Conservation (phyloP, 2,113 vertebrate species). For the Pluvialis apricaria region DNA sequence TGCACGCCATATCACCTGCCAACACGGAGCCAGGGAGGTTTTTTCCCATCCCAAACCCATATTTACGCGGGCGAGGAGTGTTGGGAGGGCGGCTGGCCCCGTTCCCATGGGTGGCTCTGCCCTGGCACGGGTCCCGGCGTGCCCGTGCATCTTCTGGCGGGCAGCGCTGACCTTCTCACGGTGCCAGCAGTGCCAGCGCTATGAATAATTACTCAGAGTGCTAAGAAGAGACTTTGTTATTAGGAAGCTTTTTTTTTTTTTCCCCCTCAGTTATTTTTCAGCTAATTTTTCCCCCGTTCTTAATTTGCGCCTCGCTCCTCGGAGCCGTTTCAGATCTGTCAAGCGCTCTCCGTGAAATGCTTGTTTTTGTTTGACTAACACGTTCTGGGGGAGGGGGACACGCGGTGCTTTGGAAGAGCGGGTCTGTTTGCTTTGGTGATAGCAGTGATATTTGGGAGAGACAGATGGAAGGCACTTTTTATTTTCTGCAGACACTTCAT, state of each 20-base stretch:
- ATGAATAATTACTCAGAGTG: neutral
- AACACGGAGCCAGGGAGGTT: neutral
- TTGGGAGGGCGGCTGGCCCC: neutral
- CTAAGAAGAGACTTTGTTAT: neutral
- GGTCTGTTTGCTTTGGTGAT: slow-evolving; percentile 72
- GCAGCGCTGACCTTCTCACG: neutral
- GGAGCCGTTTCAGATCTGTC: slow-evolving; percentile 24
- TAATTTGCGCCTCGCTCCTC: slow-evolving; percentile 26
- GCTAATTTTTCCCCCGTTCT: neutral
- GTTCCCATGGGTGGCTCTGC: neutral
- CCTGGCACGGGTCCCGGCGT: neutral
- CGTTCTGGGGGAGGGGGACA: slow-evolving; percentile 51
- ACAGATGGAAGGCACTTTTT: slow-evolving; percentile 75
- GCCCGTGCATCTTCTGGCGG: neutral
- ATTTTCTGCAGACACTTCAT: slow-evolving; percentile 74
- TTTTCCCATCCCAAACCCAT: too few relatives aligned
- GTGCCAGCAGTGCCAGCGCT: neutral
- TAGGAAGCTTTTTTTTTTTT: neutral
- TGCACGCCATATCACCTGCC: neutral
- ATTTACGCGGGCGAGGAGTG: neutral
- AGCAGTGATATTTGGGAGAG: slow-evolving; percentile 70
- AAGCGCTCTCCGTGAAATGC: slow-evolving; percentile 18
- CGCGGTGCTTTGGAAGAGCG: slow-evolving; percentile 50
- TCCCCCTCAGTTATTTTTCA: neutral
- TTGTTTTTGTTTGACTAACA: slow-evolving; percentile 70